phyloP scores from a whole-genome alignment of 2,888 invertebrate genomes.

The Hesperia comma region DNA sequence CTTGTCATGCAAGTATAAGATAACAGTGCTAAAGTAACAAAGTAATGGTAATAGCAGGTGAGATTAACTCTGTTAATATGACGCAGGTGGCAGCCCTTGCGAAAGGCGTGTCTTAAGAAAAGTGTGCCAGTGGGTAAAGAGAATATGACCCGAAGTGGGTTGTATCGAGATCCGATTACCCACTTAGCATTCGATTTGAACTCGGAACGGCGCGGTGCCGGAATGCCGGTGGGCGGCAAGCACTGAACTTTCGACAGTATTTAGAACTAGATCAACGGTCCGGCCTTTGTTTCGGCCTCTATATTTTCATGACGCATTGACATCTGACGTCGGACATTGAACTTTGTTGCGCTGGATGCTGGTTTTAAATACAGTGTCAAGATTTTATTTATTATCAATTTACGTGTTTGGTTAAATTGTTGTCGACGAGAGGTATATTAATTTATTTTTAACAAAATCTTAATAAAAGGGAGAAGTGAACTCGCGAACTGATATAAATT shows the following conservation, averaged over 20 bases:
- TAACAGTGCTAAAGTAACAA: too few relatives aligned
- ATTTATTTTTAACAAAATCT: too few relatives aligned
- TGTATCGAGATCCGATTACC: conserved; percentile 40
- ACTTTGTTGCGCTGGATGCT: conserved; percentile 23
- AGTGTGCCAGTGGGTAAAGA: conserved; percentile 54
- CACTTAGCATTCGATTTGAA: conserved; percentile 38
- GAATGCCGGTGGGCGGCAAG: conserved; percentile 28
- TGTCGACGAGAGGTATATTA: too few relatives aligned
- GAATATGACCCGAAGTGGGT: conserved; percentile 40
- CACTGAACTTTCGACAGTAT: conserved; percentile 36
- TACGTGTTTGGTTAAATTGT: too few relatives aligned
- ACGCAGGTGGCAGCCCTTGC: conserved; percentile 38
- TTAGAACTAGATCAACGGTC: conserved; percentile 31
- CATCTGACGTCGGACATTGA: conserved; percentile 30
- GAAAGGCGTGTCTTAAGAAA: conserved; percentile 51
- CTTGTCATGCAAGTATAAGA: too few relatives aligned
- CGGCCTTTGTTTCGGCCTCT: conserved; percentile 22
- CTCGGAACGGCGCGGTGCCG: conserved; percentile 2
- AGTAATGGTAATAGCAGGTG: too few relatives aligned
- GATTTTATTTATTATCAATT: not conserved
- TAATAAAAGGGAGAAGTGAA: too few relatives aligned
- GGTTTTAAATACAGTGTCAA: not conserved
- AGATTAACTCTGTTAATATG: too few relatives aligned
- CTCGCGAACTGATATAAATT: too few relatives aligned
- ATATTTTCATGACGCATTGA: conserved; percentile 24